Base-by-base conservation (phyloP, 2,888 invertebrate genomes). In the Notodonta ziczac region DNA sequence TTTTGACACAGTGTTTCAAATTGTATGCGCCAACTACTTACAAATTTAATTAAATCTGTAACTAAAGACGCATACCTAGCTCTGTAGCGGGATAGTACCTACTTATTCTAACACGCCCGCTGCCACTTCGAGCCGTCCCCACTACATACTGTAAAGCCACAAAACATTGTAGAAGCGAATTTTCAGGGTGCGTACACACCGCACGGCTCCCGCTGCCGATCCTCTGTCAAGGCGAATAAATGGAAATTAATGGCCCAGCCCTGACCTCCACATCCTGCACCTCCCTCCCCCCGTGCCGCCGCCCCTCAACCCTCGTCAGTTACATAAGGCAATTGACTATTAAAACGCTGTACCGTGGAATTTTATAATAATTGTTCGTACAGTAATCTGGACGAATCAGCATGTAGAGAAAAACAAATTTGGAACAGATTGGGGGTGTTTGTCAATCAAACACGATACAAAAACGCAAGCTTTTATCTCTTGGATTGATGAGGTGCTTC, bases 191-290 rank as follows among this genome's bases (percentile, higher is more conserved):
- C 66, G 63, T 69, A 77, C 70, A 74, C 69, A 63, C 66, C 62
- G 60, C 62, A 57, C 67, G 70, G 63, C 61, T 64, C 71, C 75
- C 14, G 56, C 10, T 44, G 24, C 44, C 68, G 51, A 65, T 59
- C 82, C 82, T 80, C 85, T 86, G 87, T 85, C 88, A 84, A 81
- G 67, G 71, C 59, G 78, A 79, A 83, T 87, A 85, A 86, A 87
- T 87, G 85, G 83, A 87, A 85, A 88, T 87, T 87, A 88, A 88
- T 87, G 87, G 83, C 71, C 64, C 68, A 69, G 61, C 69, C 71
- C 78, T 63, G 65, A 68, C 71, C 76, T 68, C 67, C 61, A 40
- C 58, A 35, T 52, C 32, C 32, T 52, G 52, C 51, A n/a, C 50
- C 13, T 42, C 39, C 12, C 48, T 12, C 35, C 53, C 56, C 42